phyloP scores from a whole-genome alignment of 2,888 invertebrate species.

The Dendrolimus houi region DNA sequence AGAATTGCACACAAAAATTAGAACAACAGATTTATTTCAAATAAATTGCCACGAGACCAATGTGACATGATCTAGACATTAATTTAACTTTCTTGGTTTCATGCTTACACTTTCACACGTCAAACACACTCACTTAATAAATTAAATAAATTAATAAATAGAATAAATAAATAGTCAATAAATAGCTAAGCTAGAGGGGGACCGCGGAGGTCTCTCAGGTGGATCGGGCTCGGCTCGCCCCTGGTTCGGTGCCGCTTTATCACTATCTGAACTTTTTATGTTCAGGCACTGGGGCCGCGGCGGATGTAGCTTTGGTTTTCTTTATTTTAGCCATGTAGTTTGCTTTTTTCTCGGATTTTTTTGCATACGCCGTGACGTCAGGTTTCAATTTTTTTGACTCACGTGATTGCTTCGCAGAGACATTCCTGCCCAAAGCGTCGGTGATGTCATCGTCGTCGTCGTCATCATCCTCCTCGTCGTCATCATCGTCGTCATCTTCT shows the following conservation, averaged over 20 bases:
- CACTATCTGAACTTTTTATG: constrained; percentile 77
- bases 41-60: constrained; percentile 74
- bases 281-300: constrained; percentile 61
- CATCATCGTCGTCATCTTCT: constrained; percentile 82
- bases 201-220: constrained; percentile 63
- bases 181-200: constrained; percentile 75
- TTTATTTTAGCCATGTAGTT: constrained; percentile 68
- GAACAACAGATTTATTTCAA: constrained; percentile 76
- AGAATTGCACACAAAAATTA: constrained; percentile 66
- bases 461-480: constrained; percentile 80
- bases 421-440: constrained; percentile 77
- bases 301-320: constrained; percentile 70
- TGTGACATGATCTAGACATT: constrained; percentile 78
- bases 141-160: constrained; percentile 74
- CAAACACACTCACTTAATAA: constrained; percentile 76
- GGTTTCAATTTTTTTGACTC: constrained; percentile 85
- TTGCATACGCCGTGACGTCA: constrained; percentile 52
- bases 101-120: constrained; percentile 71
- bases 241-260: constrained; percentile 39
- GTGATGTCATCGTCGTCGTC: constrained; percentile 80
- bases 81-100: constrained; percentile 70
- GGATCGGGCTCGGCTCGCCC: constrained; percentile 56
- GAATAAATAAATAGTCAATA: constrained; percentile 77
- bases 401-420: constrained; percentile 80
- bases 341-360: constrained; percentile 69